Evolutionary conservation across 2,888 invertebrate species (phyloP).

Genomic region (Synergus laeviventris): DNA sequence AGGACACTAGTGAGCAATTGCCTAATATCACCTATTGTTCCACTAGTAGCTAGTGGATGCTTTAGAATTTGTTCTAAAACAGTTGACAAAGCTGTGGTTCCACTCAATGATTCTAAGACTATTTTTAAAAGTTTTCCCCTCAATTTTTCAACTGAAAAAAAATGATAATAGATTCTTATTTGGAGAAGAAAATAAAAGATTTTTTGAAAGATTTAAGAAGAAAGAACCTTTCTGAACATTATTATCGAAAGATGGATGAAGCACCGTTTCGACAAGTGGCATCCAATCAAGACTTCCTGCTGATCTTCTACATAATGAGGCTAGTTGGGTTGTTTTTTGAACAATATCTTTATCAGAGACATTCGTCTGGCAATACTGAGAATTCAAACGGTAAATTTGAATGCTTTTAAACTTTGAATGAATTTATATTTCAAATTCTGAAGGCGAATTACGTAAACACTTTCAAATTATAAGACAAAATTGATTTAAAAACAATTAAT

Average conservation of each 20-base stretch:
- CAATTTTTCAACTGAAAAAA: constrained; percentile 63
- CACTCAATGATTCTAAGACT: constrained; percentile 71
- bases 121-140: constrained; percentile 70
- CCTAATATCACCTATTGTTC: constrained; percentile 81
- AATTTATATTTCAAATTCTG: constrained; percentile 28
- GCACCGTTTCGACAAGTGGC: constrained; percentile 71
- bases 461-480: constrained; percentile 31
- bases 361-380: constrained; percentile 50
- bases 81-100: constrained; percentile 77
- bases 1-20: constrained; percentile 82
- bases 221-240: constrained; percentile 61
- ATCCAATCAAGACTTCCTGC: constrained; percentile 73
- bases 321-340: constrained; percentile 64
- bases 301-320: constrained; percentile 71
- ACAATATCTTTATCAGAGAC: constrained; percentile 64
- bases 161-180: constrained; percentile 12
- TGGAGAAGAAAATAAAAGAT: constrained; percentile 9
- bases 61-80: constrained; percentile 80
- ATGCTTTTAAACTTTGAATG: background rate
- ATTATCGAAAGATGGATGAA: constrained; percentile 64
- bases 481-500: constrained; percentile 42
- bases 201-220: background rate
- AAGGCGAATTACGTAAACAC: too few relatives aligned
- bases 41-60: constrained; percentile 76
- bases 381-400: background rate